Base-by-base conservation (phyloP, 2,888 invertebrate species). In the Oligia latruncula region DNA sequence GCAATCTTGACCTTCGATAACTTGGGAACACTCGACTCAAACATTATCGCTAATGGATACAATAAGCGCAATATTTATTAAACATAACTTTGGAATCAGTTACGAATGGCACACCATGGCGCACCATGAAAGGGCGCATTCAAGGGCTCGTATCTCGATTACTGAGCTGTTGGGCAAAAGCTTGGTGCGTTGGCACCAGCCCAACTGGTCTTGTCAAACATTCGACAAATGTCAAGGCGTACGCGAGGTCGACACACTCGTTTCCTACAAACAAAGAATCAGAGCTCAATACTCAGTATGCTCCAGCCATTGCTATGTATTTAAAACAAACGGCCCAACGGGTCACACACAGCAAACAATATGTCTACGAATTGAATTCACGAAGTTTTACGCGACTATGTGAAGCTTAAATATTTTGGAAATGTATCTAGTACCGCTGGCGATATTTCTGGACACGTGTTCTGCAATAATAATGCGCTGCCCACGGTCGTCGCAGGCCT, bases 1-100 rank as follows among this genome's bases (percentile, higher is more conserved):
- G 68, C 77, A 84, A 89, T 89, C 90, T 89, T 93, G 93, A 94
- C 94, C 94, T 93, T 92, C 92, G 92, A 92, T 93, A 94, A 91
- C 90, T 91, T 85, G 78, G 83, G 77, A 89, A 90, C 85, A 88
- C 90, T 92, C 90, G 87, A 85, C 84, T 83, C 83, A n/a, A 68
- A 87, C 58, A 77, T 9, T 82, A 79, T 82, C 78, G 58, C 75
- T 82, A 84, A 83, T 89, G 70, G 70, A 87, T 82, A 83, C 78
- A 78, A 86, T 87, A 87, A 83, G 68, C 62, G 58, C 74, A 66
- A 71, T 52, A 71, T 73, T 67, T 62, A 64, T 73, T 58, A 17
- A 70, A 52, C 73, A 76, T 80, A 46, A 49, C 68, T 78, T 80
- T 75, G 4, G 43, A 77, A 78, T 84, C 74, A 72, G 35, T 71